Conservation (phyloP, 2,797 vertebrate genomes). For the Tachyglossus aculeatus region DNA sequence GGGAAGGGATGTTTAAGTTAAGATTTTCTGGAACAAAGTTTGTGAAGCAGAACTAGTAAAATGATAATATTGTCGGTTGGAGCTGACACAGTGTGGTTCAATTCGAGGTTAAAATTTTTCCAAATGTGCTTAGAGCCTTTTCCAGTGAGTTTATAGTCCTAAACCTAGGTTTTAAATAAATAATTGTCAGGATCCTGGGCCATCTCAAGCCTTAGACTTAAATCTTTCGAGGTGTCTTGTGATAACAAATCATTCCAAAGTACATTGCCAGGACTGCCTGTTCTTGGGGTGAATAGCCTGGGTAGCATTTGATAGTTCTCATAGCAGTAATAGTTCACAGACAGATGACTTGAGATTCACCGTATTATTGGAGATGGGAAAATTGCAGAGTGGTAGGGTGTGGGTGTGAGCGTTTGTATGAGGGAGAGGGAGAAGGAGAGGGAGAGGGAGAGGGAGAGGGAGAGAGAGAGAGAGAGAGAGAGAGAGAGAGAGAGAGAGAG, state of each 20-base stretch:
- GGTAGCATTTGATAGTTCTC: constrained; percentile 6
- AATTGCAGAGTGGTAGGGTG: no score
- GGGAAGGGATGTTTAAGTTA: neutral
- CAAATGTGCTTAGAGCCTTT: neutral
- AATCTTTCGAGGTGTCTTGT: neutral
- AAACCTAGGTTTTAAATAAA: constrained; percentile 25
- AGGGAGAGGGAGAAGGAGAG: no score
- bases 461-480: no score
- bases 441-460: no score
- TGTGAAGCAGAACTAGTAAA: neutral
- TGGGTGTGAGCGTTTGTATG: no score
- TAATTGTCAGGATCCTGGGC: constrained; percentile 31
- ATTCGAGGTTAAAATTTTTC: constrained; percentile 5
- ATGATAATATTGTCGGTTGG: neutral
- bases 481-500: no score
- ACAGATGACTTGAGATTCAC: constrained; percentile 32
- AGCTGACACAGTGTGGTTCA: neutral
- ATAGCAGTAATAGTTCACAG: constrained; percentile 33
- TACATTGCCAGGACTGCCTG: neutral
- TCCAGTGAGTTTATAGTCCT: constrained; percentile 1
- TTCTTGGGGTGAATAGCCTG: no score
- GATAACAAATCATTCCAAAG: neutral
- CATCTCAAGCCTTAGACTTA: neutral
- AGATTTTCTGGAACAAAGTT: neutral
- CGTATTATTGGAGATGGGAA: constrained; percentile 18